A percentile compares a stretch with the other conserved stretches of the same genome.
phyloP scores from a whole-genome alignment of 2,888 invertebrate genomes.

The Gymnoscelis rufifasciata region DNA sequence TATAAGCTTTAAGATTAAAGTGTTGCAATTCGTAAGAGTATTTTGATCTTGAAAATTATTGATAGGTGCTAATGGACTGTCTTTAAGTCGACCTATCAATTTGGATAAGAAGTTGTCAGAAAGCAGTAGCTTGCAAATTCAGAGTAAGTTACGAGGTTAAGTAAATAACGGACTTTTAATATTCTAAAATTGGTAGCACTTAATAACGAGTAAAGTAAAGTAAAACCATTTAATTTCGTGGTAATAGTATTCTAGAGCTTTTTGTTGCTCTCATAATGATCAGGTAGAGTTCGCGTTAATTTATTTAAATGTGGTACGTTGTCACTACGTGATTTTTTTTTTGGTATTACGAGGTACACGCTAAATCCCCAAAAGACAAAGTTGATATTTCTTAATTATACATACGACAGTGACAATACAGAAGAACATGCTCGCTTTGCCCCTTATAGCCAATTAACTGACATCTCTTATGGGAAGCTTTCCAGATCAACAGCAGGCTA shows the following conservation, averaged over 20 bases:
- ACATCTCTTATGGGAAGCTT: not conserved
- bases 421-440: not conserved
- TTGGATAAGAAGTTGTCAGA: constrained; percentile 11
- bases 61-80: constrained; percentile 12
- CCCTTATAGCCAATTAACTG: not conserved
- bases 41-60: not conserved
- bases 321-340: too few species aligned
- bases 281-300: not conserved
- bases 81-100: constrained; percentile 18
- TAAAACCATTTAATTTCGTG: constrained; percentile 24
- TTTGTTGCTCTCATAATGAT: constrained; percentile 9
- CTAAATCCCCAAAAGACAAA: too few species aligned
- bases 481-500: not conserved
- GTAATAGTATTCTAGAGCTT: constrained; percentile 18
- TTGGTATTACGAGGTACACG: too few species aligned
- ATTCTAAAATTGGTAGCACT: constrained; percentile 12
- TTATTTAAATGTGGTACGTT: too few species aligned
- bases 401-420: not conserved
- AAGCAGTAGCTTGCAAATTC: constrained; percentile 8
- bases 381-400: too few species aligned
- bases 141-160: constrained; percentile 8
- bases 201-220: too few species aligned
- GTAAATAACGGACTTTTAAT: constrained; percentile 18
- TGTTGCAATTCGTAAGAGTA: not conserved
- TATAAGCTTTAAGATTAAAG: not conserved